Percentiles rank a stretch among this genome's conserved stretches.
phyloP scores from a whole-genome alignment of 2,888 invertebrate species.

The Tetramorium bicarinatum region DNA sequence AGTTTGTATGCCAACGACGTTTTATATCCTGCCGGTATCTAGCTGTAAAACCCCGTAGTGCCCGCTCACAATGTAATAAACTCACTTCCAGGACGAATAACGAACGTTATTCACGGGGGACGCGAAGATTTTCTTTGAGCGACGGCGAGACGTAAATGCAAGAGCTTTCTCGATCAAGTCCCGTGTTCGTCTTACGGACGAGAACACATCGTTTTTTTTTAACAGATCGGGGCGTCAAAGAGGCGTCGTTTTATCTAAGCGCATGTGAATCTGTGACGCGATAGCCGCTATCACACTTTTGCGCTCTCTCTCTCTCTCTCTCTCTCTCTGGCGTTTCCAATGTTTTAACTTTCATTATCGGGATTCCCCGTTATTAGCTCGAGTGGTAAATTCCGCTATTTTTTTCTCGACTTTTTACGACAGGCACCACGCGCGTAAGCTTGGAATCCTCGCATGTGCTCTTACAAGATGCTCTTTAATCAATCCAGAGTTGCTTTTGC shows the following conservation, averaged over 20 bases:
- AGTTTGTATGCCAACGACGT: constrained; percentile 34
- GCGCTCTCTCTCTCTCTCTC: constrained; percentile 5
- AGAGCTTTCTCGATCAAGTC: constrained; percentile 16
- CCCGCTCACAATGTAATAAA: constrained; percentile 50
- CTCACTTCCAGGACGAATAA: constrained; percentile 50
- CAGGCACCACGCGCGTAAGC: neutral
- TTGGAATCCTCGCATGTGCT: neutral
- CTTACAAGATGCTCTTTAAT: neutral
- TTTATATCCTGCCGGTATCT: constrained; percentile 37
- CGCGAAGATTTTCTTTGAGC: constrained; percentile 34
- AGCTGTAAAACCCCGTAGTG: constrained; percentile 38
- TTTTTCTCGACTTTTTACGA: neutral
- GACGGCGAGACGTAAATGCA: constrained; percentile 43
- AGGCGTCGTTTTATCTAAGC: constrained; percentile 38
- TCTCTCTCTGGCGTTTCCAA: neutral
- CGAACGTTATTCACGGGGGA: constrained; percentile 50
- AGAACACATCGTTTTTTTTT: constrained; percentile 41
- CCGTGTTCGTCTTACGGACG: neutral
- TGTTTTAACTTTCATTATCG: neutral
- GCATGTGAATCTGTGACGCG: constrained; percentile 4
- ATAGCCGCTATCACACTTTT: constrained; percentile 24
- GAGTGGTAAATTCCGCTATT: constrained; percentile 2
- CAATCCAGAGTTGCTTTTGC: constrained; percentile 2
- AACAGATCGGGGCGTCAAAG: constrained; percentile 21
- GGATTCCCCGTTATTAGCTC: constrained; percentile 4